These are phyloP conservation scores for Cremastinae sp. DNA, from an alignment of 2,888 invertebrate species.

Conservation along the genomic window DNA sequence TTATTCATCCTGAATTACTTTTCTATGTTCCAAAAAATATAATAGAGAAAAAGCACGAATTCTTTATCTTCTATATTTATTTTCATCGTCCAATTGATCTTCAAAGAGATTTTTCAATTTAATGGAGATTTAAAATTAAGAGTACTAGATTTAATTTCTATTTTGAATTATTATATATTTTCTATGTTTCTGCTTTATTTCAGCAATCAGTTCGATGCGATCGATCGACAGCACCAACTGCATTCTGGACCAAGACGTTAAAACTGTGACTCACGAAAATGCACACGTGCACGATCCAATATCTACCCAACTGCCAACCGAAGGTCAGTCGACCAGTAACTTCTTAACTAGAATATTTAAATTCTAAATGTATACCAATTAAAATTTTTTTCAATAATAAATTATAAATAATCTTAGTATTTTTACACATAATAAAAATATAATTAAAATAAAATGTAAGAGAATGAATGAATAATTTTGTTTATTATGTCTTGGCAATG, in stretches of 20 bases:
- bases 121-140: slow-evolving; percentile 14
- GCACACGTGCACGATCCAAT: slow-evolving; percentile 87
- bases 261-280: slow-evolving; percentile 93
- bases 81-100: too few species aligned
- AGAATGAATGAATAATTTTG: too few species aligned
- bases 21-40: too few species aligned
- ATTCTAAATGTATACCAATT: too few species aligned
- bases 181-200: slow-evolving; percentile 77
- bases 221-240: slow-evolving; percentile 94
- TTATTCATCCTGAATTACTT: too few species aligned
- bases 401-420: too few species aligned
- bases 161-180: slow-evolving; percentile 16
- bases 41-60: not conserved
- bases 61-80: too few species aligned
- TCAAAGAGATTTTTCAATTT: slow-evolving; percentile 11
- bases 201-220: slow-evolving; percentile 95
- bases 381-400: too few species aligned
- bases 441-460: too few species aligned
- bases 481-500: too few species aligned
- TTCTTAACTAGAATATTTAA: too few species aligned
- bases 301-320: slow-evolving; percentile 87
- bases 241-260: slow-evolving; percentile 93
- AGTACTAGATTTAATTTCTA: slow-evolving; percentile 22
- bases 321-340: slow-evolving; percentile 81
- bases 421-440: too few species aligned